phyloP scores from a whole-genome alignment of 2,888 invertebrate genomes.

The Bruchidius siliquastri region DNA sequence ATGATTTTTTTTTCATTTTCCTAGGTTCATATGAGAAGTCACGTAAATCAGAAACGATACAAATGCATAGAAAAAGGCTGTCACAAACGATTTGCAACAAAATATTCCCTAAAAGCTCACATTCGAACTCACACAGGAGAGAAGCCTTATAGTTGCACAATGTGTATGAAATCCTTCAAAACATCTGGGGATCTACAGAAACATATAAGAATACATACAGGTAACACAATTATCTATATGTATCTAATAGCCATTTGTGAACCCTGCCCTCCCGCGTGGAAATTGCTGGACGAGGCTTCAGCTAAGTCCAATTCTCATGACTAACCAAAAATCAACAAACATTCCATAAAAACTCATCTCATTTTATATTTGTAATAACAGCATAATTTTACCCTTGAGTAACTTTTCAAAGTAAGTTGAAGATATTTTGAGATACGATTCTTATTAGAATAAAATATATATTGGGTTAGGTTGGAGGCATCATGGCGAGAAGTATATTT shows the following conservation, averaged over 20 bases:
- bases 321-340: too few relatives aligned
- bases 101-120: constrained; percentile 51
- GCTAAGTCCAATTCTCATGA: too few relatives aligned
- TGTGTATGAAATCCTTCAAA: constrained; percentile 42
- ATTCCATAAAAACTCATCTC: too few relatives aligned
- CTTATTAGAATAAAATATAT: too few relatives aligned
- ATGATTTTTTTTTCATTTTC: constrained; percentile 11
- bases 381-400: too few relatives aligned
- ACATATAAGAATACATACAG: constrained; percentile 45
- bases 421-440: too few relatives aligned
- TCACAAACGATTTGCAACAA: constrained; percentile 51
- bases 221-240: constrained; percentile 20
- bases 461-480: too few relatives aligned
- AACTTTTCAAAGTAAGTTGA: too few relatives aligned
- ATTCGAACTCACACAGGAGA: constrained; percentile 53
- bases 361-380: too few relatives aligned
- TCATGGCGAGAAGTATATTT: too few relatives aligned
- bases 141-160: constrained; percentile 41
- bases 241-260: neutral
- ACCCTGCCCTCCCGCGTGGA: too few relatives aligned
- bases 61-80: constrained; percentile 49
- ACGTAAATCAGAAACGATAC: constrained; percentile 51
- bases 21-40: constrained; percentile 53
- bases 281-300: too few relatives aligned
- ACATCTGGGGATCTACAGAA: constrained; percentile 45